Evolutionary conservation across 2,113 vertebrate species (phyloP).

Genomic region (Bothrops jararaca): DNA sequence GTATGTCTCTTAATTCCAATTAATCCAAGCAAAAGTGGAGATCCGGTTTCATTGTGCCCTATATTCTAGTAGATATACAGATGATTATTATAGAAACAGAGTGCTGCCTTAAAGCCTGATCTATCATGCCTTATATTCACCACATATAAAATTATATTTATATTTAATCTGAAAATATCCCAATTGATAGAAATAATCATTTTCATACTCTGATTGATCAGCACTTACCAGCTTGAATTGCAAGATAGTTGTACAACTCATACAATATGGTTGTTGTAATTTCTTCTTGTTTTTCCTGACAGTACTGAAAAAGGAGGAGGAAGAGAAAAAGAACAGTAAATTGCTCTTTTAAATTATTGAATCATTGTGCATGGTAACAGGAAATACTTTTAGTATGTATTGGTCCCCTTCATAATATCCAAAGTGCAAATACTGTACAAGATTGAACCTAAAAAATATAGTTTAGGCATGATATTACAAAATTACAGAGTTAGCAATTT

Average conservation of each 20-base stretch:
- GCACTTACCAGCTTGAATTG: conserved; percentile 75
- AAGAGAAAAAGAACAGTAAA: conserved; percentile 10
- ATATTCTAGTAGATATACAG: background rate
- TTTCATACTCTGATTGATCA: background rate
- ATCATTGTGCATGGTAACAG: background rate
- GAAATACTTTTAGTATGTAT: background rate
- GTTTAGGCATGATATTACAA: background rate
- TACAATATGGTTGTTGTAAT: conserved; percentile 67
- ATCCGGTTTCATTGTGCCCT: background rate
- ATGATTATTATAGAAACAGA: background rate
- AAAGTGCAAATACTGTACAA: background rate
- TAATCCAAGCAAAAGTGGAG: background rate
- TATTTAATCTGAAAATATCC: background rate
- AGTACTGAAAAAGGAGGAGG: too few relatives aligned
- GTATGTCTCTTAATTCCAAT: background rate
- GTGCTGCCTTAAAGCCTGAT: background rate
- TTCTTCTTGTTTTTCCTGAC: conserved; percentile 68
- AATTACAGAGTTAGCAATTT: background rate
- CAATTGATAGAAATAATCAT: conserved; percentile 30
- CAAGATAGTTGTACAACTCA: conserved; percentile 75
- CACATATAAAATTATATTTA: background rate
- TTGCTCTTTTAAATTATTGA: background rate
- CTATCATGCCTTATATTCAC: background rate
- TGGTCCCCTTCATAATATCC: background rate
- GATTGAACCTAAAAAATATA: background rate